phyloP scores from a whole-genome alignment of 2,797 vertebrate species.

The Aulostomus chinensis region DNA sequence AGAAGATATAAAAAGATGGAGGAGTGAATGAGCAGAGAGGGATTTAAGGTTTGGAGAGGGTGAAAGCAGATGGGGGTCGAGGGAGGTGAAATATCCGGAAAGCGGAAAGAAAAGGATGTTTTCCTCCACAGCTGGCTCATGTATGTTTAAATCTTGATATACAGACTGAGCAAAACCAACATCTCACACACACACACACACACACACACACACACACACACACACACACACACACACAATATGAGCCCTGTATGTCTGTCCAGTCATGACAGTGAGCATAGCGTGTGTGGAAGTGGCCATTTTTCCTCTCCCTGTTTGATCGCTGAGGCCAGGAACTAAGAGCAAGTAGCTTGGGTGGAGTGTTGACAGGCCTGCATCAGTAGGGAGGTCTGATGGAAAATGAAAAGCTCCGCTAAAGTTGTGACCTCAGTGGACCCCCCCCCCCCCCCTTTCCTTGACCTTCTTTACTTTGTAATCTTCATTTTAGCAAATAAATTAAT shows the following conservation, averaged over 20 bases:
- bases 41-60: conserved; percentile 24
- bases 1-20: conserved; percentile 34
- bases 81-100: not conserved
- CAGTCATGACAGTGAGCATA: conserved; percentile 32
- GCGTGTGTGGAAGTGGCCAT: conserved; percentile 6
- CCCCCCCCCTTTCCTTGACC: not conserved
- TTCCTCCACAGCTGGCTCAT: conserved; percentile 53
- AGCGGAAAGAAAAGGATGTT: not conserved
- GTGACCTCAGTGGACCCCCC: conserved; percentile 18
- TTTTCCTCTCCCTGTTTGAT: conserved; percentile 36
- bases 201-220: too few species aligned
- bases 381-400: conserved; percentile 27
- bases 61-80: conserved; percentile 6
- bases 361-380: conserved; percentile 30
- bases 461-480: conserved; percentile 7
- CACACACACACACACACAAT: too few species aligned
- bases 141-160: conserved; percentile 9
- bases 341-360: conserved; percentile 33
- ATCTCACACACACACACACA: too few species aligned
- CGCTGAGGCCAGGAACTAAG: conserved; percentile 16
- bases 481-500: not conserved
- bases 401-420: conserved; percentile 20
- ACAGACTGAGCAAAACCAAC: too few species aligned
- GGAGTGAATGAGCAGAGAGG: not conserved
- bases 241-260: conserved; percentile 10